A percentile compares a stretch with the other conserved stretches of the same genome.
Conservation (phyloP, 2,797 vertebrate genomes). For the Sorex maritimensis region DNA sequence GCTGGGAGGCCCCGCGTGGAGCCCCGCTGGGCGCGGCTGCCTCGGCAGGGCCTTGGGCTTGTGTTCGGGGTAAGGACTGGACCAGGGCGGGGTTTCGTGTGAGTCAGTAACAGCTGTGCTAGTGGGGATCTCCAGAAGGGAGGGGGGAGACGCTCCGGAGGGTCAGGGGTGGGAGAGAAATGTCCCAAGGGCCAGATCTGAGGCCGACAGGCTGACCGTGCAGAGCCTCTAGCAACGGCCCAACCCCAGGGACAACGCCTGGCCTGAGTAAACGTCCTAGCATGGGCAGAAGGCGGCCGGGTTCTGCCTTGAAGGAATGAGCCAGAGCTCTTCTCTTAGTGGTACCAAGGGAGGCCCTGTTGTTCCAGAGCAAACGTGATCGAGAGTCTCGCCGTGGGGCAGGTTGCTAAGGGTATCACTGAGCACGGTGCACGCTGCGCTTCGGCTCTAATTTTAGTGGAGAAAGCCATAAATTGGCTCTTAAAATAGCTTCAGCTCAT, state of each 20-base stretch:
- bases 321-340: constrained; percentile 43
- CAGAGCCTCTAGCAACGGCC: background rate
- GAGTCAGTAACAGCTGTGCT: constrained; percentile 25
- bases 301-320: constrained; percentile 41
- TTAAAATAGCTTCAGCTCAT: constrained; percentile 86
- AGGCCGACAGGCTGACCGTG: constrained; percentile 12
- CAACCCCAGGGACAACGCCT: background rate
- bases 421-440: constrained; percentile 54
- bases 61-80: background rate
- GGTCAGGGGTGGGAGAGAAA: background rate
- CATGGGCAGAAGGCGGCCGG: background rate
- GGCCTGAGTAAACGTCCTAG: background rate
- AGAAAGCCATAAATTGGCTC: constrained; percentile 82
- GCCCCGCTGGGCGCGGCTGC: constrained; percentile 42
- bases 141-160: background rate
- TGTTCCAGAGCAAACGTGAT: constrained; percentile 67
- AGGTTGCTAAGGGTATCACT: constrained; percentile 49
- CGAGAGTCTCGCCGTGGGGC: constrained; percentile 54
- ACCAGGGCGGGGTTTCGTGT: background rate
- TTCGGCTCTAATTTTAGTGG: constrained; percentile 79
- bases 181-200: background rate
- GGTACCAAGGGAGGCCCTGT: constrained; percentile 70
- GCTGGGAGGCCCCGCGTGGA: background rate
- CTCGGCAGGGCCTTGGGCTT: constrained; percentile 22
- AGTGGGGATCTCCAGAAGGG: background rate